A percentile compares a stretch with the other conserved stretches of the same genome.
Conservation (phyloP, 2,113 vertebrate species). For the Elanoides forficatus region DNA sequence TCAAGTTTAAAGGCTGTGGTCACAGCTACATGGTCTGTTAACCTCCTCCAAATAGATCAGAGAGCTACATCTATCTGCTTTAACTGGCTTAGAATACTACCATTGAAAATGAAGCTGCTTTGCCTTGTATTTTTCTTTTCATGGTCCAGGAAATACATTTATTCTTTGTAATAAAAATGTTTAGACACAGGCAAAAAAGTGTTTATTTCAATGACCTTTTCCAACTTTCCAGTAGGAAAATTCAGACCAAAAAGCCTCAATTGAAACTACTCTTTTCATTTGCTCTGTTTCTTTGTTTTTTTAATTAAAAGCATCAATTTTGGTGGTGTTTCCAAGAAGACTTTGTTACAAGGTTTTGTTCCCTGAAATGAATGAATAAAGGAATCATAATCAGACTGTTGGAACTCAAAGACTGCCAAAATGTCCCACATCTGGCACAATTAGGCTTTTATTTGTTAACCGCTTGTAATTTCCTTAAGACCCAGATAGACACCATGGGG, state of each 20-base stretch:
- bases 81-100: background rate
- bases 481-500: background rate
- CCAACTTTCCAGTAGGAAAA: slow-evolving; percentile 40
- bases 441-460: background rate
- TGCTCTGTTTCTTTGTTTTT: background rate
- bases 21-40: background rate
- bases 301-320: slow-evolving; percentile 5
- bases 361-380: slow-evolving; percentile 2
- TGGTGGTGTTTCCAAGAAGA: background rate
- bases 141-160: background rate
- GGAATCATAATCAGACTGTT: background rate
- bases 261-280: background rate
- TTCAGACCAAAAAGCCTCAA: background rate
- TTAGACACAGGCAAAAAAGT: background rate
- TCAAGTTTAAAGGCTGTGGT: background rate
- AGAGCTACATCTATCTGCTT: background rate
- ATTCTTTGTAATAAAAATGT: background rate
- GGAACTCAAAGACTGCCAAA: background rate
- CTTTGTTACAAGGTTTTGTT: background rate
- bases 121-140: background rate
- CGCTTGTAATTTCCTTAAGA: background rate
- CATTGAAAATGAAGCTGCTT: background rate
- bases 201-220: slow-evolving; percentile 19
- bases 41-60: background rate
- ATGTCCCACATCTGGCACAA: background rate